A percentile compares a stretch with the other conserved stretches of the same genome.
Evolutionary conservation across 1,140 invertebrate genomes (phyloP).

Genomic region (Caenorhabditis briggsae): DNA sequence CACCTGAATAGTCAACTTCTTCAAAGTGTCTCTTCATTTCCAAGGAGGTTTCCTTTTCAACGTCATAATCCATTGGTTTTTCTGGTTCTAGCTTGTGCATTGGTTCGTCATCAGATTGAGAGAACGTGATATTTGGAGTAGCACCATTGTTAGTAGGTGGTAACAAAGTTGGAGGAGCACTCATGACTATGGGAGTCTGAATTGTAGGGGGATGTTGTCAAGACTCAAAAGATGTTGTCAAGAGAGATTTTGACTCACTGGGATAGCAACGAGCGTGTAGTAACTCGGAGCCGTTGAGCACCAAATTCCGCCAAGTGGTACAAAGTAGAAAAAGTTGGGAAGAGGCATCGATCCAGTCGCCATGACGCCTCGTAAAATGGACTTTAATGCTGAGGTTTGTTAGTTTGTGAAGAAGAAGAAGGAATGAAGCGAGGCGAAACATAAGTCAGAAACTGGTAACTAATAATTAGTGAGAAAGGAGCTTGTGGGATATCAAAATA

Average conservation of each 20-base stretch:
- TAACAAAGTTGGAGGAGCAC: neutral
- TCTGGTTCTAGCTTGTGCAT: neutral
- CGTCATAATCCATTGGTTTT: neutral
- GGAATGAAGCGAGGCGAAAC: too few relatives aligned
- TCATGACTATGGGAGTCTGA: too few relatives aligned
- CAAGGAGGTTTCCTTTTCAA: neutral
- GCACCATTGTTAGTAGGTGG: neutral
- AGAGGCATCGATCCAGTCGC: neutral
- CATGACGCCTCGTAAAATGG: neutral
- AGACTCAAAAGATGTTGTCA: too few relatives aligned
- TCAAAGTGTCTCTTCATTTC: neutral
- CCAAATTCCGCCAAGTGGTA: neutral
- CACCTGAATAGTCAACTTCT: constrained; percentile 1
- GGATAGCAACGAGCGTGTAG: neutral
- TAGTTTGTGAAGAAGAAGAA: too few relatives aligned
- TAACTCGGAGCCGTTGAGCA: neutral
- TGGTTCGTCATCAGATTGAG: neutral
- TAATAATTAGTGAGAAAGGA: too few relatives aligned
- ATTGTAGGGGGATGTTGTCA: too few relatives aligned
- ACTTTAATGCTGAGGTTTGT: neutral
- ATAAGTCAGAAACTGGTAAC: too few relatives aligned
- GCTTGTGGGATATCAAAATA: too few relatives aligned
- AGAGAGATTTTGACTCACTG: neutral
- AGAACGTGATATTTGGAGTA: neutral
- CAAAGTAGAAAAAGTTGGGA: neutral